Conservation (phyloP, 2,888 invertebrate genomes). For the Notocelia uddmanniana region DNA sequence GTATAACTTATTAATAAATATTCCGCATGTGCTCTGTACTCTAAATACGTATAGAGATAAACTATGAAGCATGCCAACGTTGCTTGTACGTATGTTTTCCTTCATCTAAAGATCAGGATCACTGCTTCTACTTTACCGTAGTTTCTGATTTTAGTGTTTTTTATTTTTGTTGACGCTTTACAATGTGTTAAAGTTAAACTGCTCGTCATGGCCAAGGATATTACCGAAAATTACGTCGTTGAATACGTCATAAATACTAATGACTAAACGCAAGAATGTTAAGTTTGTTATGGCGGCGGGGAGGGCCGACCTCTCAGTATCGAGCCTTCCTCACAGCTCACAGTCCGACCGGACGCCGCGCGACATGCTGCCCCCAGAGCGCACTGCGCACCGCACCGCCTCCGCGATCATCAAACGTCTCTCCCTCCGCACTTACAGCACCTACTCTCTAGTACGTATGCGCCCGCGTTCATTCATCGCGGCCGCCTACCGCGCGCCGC, state of each 20-base stretch:
- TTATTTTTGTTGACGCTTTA: not conserved
- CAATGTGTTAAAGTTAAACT: not conserved
- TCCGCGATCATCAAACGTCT: slow-evolving; percentile 80
- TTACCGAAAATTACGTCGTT: slow-evolving; percentile 34
- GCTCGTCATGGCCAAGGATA: slow-evolving; percentile 19
- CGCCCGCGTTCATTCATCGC: slow-evolving; percentile 75
- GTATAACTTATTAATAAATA: too few relatives aligned
- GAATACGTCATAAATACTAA: slow-evolving; percentile 42
- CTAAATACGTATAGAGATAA: too few relatives aligned
- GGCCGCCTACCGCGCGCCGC: slow-evolving; percentile 69
- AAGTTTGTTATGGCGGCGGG: slow-evolving; percentile 46
- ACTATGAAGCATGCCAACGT: not conserved
- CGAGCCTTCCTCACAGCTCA: slow-evolving; percentile 65
- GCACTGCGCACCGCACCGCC: slow-evolving; percentile 74
- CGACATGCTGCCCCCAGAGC: slow-evolving; percentile 82
- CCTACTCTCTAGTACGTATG: slow-evolving; percentile 83
- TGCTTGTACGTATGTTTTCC: not conserved
- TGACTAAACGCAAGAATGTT: slow-evolving; percentile 36
- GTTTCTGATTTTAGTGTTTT: not conserved
- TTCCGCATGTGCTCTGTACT: too few relatives aligned
- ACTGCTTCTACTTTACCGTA: not conserved
- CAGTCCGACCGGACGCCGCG: slow-evolving; percentile 71
- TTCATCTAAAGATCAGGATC: too few relatives aligned
- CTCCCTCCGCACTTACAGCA: slow-evolving; percentile 77
- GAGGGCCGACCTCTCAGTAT: slow-evolving; percentile 52